Evolutionary conservation across 2,113 vertebrate species (phyloP).

Genomic region (Pelecanus crispus): DNA sequence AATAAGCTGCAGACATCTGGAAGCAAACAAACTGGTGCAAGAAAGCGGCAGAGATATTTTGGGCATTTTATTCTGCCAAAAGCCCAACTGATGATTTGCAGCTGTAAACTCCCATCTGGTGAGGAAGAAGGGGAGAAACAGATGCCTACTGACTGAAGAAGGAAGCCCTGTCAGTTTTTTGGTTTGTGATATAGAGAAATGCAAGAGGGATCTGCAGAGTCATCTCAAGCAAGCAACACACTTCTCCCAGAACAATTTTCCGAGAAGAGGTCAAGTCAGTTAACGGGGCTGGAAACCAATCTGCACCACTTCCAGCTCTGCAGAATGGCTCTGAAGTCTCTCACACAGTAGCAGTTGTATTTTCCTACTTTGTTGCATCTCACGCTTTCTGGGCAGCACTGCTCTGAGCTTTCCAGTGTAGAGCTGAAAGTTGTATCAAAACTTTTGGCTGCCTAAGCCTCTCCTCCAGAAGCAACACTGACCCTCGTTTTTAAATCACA

Average conservation of each 20-base stretch:
- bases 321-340: background rate
- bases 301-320: background rate
- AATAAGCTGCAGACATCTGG: constrained; percentile 38
- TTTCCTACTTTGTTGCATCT: background rate
- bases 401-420: background rate
- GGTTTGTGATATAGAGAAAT: background rate
- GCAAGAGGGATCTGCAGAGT: background rate
- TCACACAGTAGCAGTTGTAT: rapidly evolving
- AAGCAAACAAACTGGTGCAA: constrained; percentile 33
- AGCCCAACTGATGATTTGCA: background rate
- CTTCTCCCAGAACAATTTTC: background rate
- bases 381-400: background rate
- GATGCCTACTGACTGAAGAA: background rate
- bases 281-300: background rate
- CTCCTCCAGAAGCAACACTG: background rate
- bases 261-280: background rate
- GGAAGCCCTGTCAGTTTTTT: background rate
- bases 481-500: background rate
- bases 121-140: background rate
- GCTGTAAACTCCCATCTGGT: background rate
- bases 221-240: background rate
- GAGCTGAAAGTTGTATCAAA: background rate
- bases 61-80: background rate
- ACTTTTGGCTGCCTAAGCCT: background rate
- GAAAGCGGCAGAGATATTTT: background rate